Percentiles rank a stretch among this genome's conserved stretches.
Conservation (phyloP, 2,797 vertebrate species). For the Coccyzus lansbergi region DNA sequence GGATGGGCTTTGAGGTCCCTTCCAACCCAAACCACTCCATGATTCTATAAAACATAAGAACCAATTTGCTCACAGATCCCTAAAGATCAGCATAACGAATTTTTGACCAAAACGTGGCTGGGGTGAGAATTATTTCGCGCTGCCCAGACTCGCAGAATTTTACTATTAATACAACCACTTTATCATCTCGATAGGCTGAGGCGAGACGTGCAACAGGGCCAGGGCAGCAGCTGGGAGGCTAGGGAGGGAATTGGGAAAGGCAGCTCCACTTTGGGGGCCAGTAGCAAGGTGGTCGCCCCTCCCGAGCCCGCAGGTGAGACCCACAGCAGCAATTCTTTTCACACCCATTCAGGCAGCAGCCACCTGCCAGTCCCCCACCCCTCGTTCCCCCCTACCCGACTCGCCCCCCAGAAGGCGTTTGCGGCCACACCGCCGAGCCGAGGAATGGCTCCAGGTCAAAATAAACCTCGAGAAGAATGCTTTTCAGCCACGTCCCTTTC, state of each 20-base stretch:
- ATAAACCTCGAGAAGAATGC: neutral
- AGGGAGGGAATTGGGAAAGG: no score
- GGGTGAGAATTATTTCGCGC: neutral
- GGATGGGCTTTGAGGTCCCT: no score
- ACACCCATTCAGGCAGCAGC: neutral
- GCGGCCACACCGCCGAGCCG: neutral
- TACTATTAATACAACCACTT: rapidly evolving
- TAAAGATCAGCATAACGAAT: rapidly evolving
- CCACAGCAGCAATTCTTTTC: neutral
- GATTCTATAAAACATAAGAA: neutral
- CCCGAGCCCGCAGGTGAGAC: rapidly evolving
- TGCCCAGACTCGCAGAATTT: neutral
- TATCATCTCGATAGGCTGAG: neutral
- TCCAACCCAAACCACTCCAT: no score
- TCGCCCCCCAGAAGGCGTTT: neutral
- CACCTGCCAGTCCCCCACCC: neutral
- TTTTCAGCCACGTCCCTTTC: neutral
- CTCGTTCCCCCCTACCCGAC: neutral
- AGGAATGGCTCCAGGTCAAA: neutral
- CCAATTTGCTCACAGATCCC: neutral
- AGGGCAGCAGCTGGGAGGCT: rapidly evolving
- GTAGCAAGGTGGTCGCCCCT: neutral
- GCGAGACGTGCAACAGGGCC: neutral
- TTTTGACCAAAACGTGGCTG: neutral
- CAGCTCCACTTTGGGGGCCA: neutral